Evolutionary conservation across 2,888 invertebrate genomes (phyloP).

Genomic region (Marronus borbonicus): DNA sequence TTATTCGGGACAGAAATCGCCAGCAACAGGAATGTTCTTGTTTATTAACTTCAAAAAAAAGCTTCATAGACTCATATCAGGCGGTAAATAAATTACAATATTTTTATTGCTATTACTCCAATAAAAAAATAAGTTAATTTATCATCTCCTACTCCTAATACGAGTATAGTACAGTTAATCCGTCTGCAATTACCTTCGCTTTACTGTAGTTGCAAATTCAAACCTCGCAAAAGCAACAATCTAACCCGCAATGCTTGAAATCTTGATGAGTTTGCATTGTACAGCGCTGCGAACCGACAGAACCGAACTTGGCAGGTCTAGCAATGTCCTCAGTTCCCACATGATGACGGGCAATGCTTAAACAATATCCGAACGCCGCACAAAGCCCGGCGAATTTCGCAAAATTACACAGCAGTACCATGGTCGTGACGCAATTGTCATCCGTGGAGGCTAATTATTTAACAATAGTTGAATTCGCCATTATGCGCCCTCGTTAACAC

Average conservation of each 20-base stretch:
- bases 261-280: not conserved
- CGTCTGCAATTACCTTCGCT: too few species aligned
- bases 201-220: not conserved
- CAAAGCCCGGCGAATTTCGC: slow-evolving; percentile 24
- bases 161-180: too few species aligned
- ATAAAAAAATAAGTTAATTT: too few species aligned
- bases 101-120: too few species aligned
- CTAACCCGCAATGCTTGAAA: not conserved
- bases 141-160: too few species aligned
- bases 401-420: not conserved
- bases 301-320: not conserved
- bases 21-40: too few species aligned
- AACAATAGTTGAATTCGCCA: slow-evolving; percentile 27
- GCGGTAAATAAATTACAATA: too few species aligned
- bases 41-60: too few species aligned
- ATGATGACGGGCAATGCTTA: not conserved
- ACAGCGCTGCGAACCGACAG: not conserved
- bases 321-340: not conserved
- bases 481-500: slow-evolving; percentile 27
- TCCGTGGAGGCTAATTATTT: slow-evolving; percentile 26
- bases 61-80: too few species aligned
- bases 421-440: not conserved
- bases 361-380: slow-evolving; percentile 10
- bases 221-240: too few species aligned
- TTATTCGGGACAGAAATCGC: too few species aligned